Conservation (phyloP, 2,113 vertebrate genomes). For the Tauraco erythrolophus region DNA sequence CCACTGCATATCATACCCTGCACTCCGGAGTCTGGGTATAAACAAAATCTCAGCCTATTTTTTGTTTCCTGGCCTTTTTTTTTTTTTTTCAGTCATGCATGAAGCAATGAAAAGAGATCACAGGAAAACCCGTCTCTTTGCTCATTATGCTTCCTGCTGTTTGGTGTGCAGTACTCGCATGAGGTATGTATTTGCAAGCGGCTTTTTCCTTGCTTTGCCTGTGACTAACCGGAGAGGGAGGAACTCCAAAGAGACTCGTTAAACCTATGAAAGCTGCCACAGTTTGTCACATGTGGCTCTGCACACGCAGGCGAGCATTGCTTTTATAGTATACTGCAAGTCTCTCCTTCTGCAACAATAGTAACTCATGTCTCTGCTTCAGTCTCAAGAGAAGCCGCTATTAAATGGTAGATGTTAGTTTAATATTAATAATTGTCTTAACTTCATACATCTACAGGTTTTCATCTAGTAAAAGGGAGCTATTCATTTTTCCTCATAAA, state of each 20-base stretch:
- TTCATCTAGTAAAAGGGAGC: slow-evolving; percentile 55
- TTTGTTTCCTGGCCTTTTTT: background rate
- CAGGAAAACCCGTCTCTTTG: background rate
- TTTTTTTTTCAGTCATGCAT: background rate
- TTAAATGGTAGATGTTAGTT: slow-evolving; percentile 66
- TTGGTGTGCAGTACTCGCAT: background rate
- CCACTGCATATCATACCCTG: background rate
- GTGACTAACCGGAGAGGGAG: slow-evolving; percentile 32
- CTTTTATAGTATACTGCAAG: slow-evolving; percentile 18
- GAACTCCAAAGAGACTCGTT: slow-evolving; percentile 60
- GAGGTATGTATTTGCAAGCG: background rate
- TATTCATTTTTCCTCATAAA: slow-evolving; percentile 68
- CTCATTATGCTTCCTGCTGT: slow-evolving; percentile 36
- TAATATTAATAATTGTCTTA: slow-evolving; percentile 75
- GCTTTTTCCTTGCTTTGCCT: slow-evolving; percentile 30
- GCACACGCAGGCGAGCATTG: slow-evolving; percentile 12
- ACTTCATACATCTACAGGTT: slow-evolving; percentile 51
- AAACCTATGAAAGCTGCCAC: slow-evolving; percentile 60
- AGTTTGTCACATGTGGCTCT: slow-evolving; percentile 50
- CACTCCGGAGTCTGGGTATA: background rate
- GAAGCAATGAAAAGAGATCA: background rate
- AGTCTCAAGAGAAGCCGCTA: slow-evolving; percentile 47
- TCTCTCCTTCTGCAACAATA: slow-evolving; percentile 37
- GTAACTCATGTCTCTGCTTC: slow-evolving; percentile 30
- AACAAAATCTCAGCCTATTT: background rate